Conservation (phyloP, 2,797 vertebrate species). For the Gymnocypris eckloni region DNA sequence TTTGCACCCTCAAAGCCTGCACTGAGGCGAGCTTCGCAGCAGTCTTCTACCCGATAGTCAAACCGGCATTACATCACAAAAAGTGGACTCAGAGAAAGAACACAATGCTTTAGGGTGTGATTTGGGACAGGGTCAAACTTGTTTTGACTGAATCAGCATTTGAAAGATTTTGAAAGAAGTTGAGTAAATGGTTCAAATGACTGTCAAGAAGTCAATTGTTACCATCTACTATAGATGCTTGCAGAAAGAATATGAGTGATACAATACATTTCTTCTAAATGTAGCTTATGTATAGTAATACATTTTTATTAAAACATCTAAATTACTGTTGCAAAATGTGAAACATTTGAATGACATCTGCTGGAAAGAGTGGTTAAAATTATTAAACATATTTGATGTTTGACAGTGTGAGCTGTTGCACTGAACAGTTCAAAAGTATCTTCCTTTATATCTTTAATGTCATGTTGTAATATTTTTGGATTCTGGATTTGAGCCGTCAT, state of each 20-base stretch:
- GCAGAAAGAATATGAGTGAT: not conserved
- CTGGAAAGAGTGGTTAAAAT: not conserved
- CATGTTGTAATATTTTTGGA: slow-evolving; percentile 10
- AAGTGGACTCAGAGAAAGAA: not conserved
- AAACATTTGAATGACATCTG: not conserved
- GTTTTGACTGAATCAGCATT: not conserved
- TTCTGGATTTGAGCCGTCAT: slow-evolving; percentile 50
- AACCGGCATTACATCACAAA: not conserved
- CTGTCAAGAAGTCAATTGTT: not conserved
- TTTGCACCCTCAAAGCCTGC: not conserved
- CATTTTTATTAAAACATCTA: not conserved
- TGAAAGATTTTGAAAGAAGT: not conserved
- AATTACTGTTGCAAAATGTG: not conserved
- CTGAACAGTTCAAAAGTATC: not conserved
- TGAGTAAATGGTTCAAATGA: not conserved
- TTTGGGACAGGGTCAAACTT: not conserved
- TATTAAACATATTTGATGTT: not conserved
- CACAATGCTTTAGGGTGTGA: not conserved
- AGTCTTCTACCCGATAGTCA: not conserved
- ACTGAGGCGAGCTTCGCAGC: not conserved
- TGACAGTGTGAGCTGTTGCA: not conserved
- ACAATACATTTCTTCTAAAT: not conserved
- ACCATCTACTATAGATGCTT: not conserved
- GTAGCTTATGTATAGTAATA: not conserved
- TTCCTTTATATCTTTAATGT: not conserved